phyloP scores from a whole-genome alignment of 2,888 invertebrate species.

The Drosophila koepferae region DNA sequence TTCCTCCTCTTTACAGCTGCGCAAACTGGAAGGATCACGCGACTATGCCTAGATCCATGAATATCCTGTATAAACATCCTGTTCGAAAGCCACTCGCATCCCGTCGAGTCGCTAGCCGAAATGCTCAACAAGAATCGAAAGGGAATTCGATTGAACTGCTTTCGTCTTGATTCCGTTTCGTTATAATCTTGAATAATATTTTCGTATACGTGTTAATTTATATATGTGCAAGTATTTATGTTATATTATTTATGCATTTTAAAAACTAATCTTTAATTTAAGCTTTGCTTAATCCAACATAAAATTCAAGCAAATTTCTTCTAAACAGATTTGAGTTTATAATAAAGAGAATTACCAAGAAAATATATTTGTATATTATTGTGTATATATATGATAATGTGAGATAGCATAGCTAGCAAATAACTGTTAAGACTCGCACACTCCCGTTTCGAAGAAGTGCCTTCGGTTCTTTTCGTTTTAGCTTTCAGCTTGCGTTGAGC shows the following conservation, averaged over 20 bases:
- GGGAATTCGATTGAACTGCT: constrained; percentile 7
- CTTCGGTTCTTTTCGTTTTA: too few relatives aligned
- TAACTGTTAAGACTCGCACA: too few relatives aligned
- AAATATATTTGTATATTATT: not conserved
- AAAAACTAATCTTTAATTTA: constrained; percentile 62
- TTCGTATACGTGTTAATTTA: constrained; percentile 51
- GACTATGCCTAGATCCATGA: constrained; percentile 64
- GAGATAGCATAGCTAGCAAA: too few relatives aligned
- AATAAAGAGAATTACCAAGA: constrained; percentile 47
- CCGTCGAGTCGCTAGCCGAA: constrained; percentile 22
- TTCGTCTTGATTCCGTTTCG: constrained; percentile 43
- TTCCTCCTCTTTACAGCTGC: constrained; percentile 66
- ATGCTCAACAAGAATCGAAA: constrained; percentile 45
- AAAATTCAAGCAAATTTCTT: constrained; percentile 35
- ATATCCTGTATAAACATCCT: constrained; percentile 5
- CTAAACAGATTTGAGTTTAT: constrained; percentile 36
- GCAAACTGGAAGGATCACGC: constrained; percentile 78
- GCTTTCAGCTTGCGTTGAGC: too few relatives aligned
- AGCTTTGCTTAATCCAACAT: constrained; percentile 59
- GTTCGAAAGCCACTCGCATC: constrained; percentile 23
- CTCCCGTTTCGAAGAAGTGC: too few relatives aligned
- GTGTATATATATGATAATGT: too few relatives aligned
- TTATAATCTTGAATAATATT: constrained; percentile 46
- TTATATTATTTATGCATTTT: constrained; percentile 68
- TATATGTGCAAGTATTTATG: constrained; percentile 60